Conservation (phyloP, 2,888 invertebrate genomes). For the Philereme transversata region DNA sequence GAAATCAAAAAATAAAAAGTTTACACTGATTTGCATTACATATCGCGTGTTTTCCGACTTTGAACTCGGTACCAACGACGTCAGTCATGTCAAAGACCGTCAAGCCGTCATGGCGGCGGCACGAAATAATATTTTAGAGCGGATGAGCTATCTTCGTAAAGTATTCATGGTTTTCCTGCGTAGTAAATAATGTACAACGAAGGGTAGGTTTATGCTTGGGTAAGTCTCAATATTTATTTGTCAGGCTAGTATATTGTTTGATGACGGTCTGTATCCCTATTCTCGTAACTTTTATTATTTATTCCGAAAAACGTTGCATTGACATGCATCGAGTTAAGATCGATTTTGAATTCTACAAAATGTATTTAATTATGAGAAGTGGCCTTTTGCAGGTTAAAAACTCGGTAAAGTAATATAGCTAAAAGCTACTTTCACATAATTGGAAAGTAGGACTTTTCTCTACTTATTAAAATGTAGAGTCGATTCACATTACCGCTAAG, state of each 20-base stretch:
- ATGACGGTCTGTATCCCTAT: too few relatives aligned
- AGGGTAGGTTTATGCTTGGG: slow-evolving; percentile 1
- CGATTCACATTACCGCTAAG: slow-evolving; percentile 8
- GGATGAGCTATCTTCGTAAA: slow-evolving; percentile 5
- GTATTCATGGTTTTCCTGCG: slow-evolving; percentile 19
- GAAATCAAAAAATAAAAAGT: not conserved
- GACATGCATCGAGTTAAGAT: too few relatives aligned
- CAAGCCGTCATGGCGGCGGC: slow-evolving; percentile 34
- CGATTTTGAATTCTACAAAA: too few relatives aligned
- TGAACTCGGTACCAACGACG: slow-evolving; percentile 51
- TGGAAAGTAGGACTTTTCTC: too few relatives aligned
- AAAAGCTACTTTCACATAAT: too few relatives aligned
- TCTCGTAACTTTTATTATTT: too few relatives aligned
- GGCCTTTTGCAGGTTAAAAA: too few relatives aligned
- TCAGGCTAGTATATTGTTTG: too few relatives aligned
- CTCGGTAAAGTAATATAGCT: too few relatives aligned
- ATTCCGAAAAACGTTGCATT: too few relatives aligned
- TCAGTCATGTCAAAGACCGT: slow-evolving; percentile 58
- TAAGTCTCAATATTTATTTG: not conserved
- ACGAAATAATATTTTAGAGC: slow-evolving; percentile 25
- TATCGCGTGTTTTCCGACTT: slow-evolving; percentile 60
- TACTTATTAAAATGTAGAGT: slow-evolving; percentile 1
- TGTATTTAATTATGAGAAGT: too few relatives aligned
- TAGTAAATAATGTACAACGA: slow-evolving; percentile 6
- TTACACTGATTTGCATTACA: slow-evolving; percentile 9